A percentile compares a stretch with the other conserved stretches of the same genome.
Conservation (phyloP, 2,797 vertebrate genomes). For the Netta rufina region DNA sequence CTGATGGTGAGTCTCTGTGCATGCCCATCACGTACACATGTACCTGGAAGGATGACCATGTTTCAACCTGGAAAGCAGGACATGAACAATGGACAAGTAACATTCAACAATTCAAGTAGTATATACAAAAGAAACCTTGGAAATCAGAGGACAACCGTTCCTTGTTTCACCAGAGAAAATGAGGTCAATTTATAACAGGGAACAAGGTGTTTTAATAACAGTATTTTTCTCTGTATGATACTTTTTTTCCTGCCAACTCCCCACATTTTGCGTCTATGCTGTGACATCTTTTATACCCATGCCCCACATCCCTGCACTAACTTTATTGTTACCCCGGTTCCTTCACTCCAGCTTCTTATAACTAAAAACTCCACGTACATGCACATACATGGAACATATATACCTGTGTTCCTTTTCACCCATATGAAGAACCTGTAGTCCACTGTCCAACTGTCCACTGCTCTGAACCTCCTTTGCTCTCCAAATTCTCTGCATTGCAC, state of each 20-base stretch:
- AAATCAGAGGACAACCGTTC: not conserved
- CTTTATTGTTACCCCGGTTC: not conserved
- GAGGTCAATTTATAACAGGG: not conserved
- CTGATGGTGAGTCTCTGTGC: not conserved
- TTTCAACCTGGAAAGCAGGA: not conserved
- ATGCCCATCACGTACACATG: accelerated
- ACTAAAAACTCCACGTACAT: not conserved
- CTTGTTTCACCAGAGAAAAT: not conserved
- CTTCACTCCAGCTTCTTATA: not conserved
- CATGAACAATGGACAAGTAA: not conserved
- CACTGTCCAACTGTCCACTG: not conserved
- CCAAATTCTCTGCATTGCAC: not conserved
- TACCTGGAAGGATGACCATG: not conserved
- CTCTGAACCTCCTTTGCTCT: not conserved
- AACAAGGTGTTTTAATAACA: not conserved
- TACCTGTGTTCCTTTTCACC: not conserved
- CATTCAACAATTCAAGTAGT: not conserved
- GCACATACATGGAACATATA: not conserved
- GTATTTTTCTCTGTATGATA: not conserved
- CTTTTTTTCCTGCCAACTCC: not conserved
- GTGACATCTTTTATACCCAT: not conserved
- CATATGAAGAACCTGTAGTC: not conserved
- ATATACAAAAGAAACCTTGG: not conserved
- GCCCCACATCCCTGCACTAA: not conserved
- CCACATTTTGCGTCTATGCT: not conserved